Percentiles rank a stretch among this genome's conserved stretches.
Conservation (phyloP, 2,888 invertebrate species). For the Scelioninae gen. 1 region DNA sequence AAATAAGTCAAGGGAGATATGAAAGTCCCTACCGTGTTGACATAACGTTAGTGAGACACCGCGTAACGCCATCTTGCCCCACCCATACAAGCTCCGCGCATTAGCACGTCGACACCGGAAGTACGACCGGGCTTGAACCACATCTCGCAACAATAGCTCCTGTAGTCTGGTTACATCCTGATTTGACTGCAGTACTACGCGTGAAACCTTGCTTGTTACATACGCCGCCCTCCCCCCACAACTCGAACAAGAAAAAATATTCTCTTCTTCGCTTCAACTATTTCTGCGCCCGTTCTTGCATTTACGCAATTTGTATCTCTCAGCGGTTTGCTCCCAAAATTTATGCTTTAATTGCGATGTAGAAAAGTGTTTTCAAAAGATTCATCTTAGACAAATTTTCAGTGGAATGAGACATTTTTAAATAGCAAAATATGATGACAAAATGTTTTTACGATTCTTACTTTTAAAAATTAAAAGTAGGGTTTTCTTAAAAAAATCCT, state of each 20-base stretch:
- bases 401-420: no score
- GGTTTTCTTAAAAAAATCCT: no score
- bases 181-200: conserved; percentile 55
- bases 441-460: no score
- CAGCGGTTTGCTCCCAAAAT: conserved; percentile 35
- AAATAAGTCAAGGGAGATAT: conserved; percentile 74
- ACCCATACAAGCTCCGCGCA: conserved; percentile 48
- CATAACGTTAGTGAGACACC: conserved; percentile 67
- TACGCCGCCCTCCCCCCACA: conserved; percentile 3
- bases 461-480: no score
- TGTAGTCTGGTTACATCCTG: conserved; percentile 70
- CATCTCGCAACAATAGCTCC: conserved; percentile 72
- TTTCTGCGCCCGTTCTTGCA: conserved; percentile 15
- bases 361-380: conserved; percentile 6
- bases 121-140: conserved; percentile 74
- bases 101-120: conserved; percentile 74
- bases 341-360: conserved; percentile 7
- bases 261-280: conserved; percentile 3
- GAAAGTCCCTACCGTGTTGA: conserved; percentile 70
- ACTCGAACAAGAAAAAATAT: not conserved
- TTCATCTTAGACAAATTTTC: no score
- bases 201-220: conserved; percentile 32
- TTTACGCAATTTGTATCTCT: conserved; percentile 54
- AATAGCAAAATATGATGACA: no score
- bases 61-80: conserved; percentile 63